Evolutionary conservation across 2,113 vertebrate genomes (phyloP), one percentile per base, ranked within the genome.

Genomic region (Panurus biarmicus): DNA sequence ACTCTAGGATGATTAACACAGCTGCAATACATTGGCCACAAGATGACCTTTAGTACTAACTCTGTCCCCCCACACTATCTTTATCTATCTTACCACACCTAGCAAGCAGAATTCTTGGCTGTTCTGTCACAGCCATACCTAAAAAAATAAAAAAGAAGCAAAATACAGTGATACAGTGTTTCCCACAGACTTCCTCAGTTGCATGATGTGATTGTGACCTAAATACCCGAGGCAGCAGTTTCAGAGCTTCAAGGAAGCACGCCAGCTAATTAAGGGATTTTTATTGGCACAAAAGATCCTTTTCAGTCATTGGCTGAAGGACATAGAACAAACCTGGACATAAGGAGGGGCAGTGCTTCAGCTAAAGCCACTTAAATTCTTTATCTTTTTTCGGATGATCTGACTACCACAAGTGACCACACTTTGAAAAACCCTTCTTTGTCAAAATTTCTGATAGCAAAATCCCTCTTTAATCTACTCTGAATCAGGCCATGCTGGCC

Each of bases 61-160:
- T 42, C 40, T 42, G 40, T 42, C 40, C 15, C 40, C 40, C 15
- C 40, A 42, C 40, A 42, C 40, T 42, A 42, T 42, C 40, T 42
- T 42, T 42, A 42, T 42, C 40, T 42, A 42, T 38, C n/a, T 64
- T 16, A 31, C 5, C 7, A 23, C 74, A n/a, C 38, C 33, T 0
- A 0, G 29, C 7, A 42, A 79, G 24, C 3, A 35, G 15, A 79
- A 75, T 64, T 85, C 48, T 65, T 83, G 45, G 4, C 33, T 67
- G 16, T 31, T 9, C 44, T 65, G 16, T 31, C 76, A 76, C 16
- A 2, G 13, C 7, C 7, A 40, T 22, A 35, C 25, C 22, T 7
- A 25, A 8, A 26, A 35, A 35, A 47, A 16, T 5, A 11, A 10
- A 0, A 15, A 28, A 9, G 10, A 16, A 5, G 7, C 3, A 64